A percentile compares a stretch with the other conserved stretches of the same genome.
Conservation (phyloP, 2,797 vertebrate species). For the Setipinna tenuifilis region DNA sequence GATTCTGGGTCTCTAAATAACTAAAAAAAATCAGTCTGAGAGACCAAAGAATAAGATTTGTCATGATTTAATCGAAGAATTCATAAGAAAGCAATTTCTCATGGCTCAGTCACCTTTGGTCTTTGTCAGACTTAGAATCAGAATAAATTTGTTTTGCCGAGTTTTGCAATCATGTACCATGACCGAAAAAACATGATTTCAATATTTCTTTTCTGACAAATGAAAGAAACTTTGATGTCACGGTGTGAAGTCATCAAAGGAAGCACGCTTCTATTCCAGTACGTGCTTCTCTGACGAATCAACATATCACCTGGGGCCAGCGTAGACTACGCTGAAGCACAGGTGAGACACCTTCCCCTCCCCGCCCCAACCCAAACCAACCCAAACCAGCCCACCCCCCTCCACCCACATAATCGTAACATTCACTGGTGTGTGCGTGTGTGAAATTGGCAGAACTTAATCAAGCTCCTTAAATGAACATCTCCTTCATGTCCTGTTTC, state of each 20-base stretch:
- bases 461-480: slow-evolving; percentile 24
- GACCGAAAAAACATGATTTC: not conserved
- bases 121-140: not conserved
- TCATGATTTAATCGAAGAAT: not conserved
- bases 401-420: slow-evolving; percentile 7
- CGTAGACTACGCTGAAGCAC: not conserved
- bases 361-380: not conserved
- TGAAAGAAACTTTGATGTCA: slow-evolving; percentile 7
- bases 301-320: not conserved
- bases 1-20: not conserved
- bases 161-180: not conserved
- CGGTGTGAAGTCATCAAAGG: slow-evolving; percentile 9
- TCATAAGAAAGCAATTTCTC: not conserved
- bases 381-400: not conserved
- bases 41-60: not conserved
- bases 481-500: slow-evolving; percentile 25
- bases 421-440: slow-evolving; percentile 19
- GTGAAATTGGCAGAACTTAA: slow-evolving; percentile 26
- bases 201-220: not conserved
- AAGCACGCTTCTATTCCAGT: not conserved
- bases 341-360: not conserved
- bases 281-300: slow-evolving; percentile 1
- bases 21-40: not conserved
- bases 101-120: not conserved
- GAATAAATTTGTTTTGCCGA: not conserved